Evolutionary conservation across 2,888 invertebrate genomes (phyloP).

Genomic region (Drosophila mimetica): DNA sequence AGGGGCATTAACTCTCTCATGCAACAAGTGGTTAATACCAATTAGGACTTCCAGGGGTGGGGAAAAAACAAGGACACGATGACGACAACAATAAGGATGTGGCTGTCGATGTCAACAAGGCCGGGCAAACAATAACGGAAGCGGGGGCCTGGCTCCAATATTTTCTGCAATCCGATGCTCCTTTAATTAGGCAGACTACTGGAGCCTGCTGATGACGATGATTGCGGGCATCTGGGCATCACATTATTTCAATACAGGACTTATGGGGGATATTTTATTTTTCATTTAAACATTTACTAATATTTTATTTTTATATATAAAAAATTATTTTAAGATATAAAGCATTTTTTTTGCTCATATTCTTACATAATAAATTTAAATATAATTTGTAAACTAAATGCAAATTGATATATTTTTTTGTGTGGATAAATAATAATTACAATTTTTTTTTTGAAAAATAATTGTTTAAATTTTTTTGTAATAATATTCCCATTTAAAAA

Average conservation of each 20-base stretch:
- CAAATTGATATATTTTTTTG: too few species aligned
- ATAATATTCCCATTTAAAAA: background rate
- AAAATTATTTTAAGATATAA: too few species aligned
- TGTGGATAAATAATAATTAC: too few species aligned
- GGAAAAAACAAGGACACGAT: conserved; percentile 17
- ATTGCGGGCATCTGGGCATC: conserved; percentile 6
- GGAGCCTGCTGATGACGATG: conserved; percentile 22
- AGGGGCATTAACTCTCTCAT: conserved; percentile 4
- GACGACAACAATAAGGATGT: conserved; percentile 15
- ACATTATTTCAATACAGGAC: background rate
- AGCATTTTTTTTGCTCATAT: too few species aligned
- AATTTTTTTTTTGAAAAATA: background rate
- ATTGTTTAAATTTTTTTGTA: background rate
- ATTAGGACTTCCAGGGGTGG: conserved; percentile 42
- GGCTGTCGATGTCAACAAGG: conserved; percentile 12
- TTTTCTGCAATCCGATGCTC: conserved; percentile 37
- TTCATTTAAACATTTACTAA: too few species aligned
- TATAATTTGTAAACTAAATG: too few species aligned
- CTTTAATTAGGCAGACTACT: conserved; percentile 32
- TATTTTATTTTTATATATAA: too few species aligned
- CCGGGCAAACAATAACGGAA: conserved; percentile 6
- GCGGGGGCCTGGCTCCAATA: conserved; percentile 17
- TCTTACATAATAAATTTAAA: too few species aligned
- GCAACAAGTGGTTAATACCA: conserved; percentile 55
- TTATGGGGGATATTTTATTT: too few species aligned